Evolutionary conservation across 2,888 invertebrate genomes (phyloP).

Genomic region (Trichopoda pennipes): DNA sequence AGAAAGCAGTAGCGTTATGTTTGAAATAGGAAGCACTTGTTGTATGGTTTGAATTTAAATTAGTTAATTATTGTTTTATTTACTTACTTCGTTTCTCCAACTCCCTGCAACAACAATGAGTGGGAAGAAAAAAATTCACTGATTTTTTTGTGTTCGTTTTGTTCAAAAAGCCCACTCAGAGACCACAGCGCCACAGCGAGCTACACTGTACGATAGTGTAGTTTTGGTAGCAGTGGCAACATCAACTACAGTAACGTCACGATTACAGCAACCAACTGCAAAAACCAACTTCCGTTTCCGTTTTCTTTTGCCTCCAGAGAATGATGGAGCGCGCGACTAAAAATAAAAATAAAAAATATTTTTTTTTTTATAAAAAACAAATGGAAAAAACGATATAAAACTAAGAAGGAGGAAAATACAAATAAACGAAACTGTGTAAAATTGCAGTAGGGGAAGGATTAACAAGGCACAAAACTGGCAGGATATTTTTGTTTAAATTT

Average conservation of each 20-base stretch:
- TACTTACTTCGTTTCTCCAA: constrained; percentile 45
- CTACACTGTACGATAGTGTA: constrained; percentile 20
- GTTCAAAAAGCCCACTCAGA: constrained; percentile 2
- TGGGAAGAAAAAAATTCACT: constrained; percentile 31
- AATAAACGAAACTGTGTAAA: neutral
- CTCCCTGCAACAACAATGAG: neutral
- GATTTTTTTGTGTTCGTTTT: neutral
- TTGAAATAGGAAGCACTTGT: constrained; percentile 57
- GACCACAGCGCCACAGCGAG: constrained; percentile 34
- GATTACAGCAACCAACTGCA: constrained; percentile 60
- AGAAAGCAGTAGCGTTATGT: constrained; percentile 18
- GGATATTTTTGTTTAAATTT: constrained; percentile 56
- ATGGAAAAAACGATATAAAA: constrained; percentile 17
- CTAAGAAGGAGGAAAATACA: no score
- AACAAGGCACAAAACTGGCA: constrained; percentile 13
- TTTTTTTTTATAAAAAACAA: no score
- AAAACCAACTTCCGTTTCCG: constrained; percentile 68
- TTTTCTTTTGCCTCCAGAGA: constrained; percentile 59
- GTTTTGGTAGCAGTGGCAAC: constrained; percentile 4
- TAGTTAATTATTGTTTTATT: constrained; percentile 69
- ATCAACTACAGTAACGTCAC: constrained; percentile 34
- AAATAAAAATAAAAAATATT: constrained; percentile 31
- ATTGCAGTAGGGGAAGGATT: neutral
- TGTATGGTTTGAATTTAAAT: constrained; percentile 70
- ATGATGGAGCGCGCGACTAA: constrained; percentile 5